Evolutionary conservation across 2,113 vertebrate genomes (phyloP).

Genomic region (Dicentrarchus labrax): DNA sequence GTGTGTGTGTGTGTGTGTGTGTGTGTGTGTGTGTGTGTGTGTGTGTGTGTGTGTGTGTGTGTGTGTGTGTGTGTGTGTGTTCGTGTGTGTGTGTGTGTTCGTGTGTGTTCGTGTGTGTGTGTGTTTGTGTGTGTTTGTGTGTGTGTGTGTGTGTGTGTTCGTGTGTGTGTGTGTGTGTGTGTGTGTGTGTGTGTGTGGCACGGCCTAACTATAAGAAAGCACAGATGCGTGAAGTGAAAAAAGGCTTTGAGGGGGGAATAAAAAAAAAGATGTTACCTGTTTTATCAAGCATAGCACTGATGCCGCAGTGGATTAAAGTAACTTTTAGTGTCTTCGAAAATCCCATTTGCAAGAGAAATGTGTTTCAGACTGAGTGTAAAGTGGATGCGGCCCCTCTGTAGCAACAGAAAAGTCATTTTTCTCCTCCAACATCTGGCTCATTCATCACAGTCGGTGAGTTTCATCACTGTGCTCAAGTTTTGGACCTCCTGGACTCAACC

Average conservation of each 20-base stretch:
- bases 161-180: constrained; percentile 17
- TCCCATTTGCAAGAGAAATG: background rate
- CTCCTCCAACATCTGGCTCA: constrained; percentile 19
- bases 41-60: constrained; percentile 13
- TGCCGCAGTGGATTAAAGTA: background rate
- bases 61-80: constrained; percentile 9
- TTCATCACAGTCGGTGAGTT: constrained; percentile 23
- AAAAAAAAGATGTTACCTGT: background rate
- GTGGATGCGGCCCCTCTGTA: background rate
- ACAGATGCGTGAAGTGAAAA: background rate
- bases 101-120: constrained; percentile 1
- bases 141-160: constrained; percentile 13
- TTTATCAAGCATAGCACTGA: constrained; percentile 1
- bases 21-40: constrained; percentile 17
- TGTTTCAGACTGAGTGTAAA: background rate
- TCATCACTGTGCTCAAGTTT: constrained; percentile 8
- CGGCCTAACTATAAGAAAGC: constrained; percentile 3
- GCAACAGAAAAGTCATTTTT: background rate
- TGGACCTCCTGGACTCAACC: background rate
- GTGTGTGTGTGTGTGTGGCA: constrained; percentile 7
- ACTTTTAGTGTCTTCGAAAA: background rate
- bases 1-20: constrained; percentile 9
- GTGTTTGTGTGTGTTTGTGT: too few species aligned
- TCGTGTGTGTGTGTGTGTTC: too few species aligned
- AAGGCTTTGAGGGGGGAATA: background rate